A percentile compares a stretch with the other conserved stretches of the same genome.
Evolutionary conservation across 2,113 vertebrate species (phyloP).

Genomic region (Sitta europaea): DNA sequence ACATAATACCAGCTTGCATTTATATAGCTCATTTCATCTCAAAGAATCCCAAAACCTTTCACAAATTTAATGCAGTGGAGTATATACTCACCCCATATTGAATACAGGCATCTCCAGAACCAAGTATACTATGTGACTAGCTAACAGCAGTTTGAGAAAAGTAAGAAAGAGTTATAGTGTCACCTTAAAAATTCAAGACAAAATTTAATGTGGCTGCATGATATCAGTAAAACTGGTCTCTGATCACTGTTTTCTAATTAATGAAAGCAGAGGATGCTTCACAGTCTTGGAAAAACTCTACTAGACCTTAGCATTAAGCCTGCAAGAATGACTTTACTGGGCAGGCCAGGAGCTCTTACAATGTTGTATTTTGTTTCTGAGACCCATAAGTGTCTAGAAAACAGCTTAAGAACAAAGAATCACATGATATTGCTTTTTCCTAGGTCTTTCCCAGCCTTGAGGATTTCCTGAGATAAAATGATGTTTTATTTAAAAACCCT

Average conservation of each 20-base stretch:
- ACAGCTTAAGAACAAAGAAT: background rate
- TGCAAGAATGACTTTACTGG: background rate
- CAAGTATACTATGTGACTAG: background rate
- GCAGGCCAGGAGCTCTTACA: background rate
- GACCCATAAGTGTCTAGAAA: background rate
- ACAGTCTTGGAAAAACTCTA: background rate
- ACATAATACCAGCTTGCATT: conserved; percentile 37
- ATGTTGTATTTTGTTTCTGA: background rate
- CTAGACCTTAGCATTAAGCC: fast-evolving
- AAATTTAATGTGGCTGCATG: background rate
- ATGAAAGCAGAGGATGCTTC: background rate
- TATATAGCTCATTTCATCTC: conserved; percentile 49
- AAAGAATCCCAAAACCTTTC: background rate
- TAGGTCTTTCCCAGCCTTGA: background rate
- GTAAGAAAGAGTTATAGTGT: background rate
- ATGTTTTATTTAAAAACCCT: background rate
- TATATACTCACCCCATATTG: background rate
- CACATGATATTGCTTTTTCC: background rate
- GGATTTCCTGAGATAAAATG: background rate
- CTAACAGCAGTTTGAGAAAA: background rate
- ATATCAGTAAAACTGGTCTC: background rate
- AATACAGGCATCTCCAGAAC: background rate
- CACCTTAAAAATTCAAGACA: background rate
- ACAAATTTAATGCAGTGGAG: conserved; percentile 7
- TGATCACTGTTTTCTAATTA: background rate